phyloP scores from a whole-genome alignment of 2,113 vertebrate species.

The Centrocercus urophasianus region DNA sequence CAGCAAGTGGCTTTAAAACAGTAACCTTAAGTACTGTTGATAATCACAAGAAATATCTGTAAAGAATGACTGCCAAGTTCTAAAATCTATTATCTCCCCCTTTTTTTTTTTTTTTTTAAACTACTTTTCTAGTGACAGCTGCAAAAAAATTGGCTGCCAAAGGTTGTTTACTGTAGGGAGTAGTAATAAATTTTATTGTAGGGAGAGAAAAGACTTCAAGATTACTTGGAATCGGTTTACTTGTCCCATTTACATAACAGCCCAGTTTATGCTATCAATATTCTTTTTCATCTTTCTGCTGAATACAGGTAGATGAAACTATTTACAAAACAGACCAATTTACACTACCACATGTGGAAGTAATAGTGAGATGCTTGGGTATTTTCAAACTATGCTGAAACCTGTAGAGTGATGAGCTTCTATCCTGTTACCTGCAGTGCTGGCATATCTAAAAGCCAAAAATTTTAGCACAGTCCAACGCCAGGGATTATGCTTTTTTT shows the following conservation, averaged over 20 bases:
- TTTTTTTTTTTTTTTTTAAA: neutral
- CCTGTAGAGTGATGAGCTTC: neutral
- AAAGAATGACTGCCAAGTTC: neutral
- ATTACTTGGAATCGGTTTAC: conserved; percentile 6
- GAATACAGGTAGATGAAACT: conserved; percentile 21
- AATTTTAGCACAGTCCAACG: neutral
- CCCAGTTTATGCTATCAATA: conserved; percentile 33
- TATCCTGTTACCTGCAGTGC: neutral
- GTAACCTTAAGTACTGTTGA: neutral
- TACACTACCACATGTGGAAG: neutral
- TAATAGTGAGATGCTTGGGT: neutral
- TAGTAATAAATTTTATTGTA: conserved; percentile 10
- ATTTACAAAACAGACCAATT: conserved; percentile 14
- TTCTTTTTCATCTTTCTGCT: conserved; percentile 33
- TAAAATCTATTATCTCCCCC: neutral
- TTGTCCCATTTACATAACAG: conserved; percentile 30
- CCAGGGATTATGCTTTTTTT: neutral
- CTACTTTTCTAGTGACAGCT: neutral
- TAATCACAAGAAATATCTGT: neutral
- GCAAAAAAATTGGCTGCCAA: neutral
- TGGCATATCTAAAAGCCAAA: neutral
- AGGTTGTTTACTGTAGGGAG: neutral
- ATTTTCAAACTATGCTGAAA: neutral
- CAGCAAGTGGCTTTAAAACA: neutral
- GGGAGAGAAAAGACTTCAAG: neutral